Conservation (phyloP, 2,113 vertebrate species). For the Oncorhynchus nerka region DNA sequence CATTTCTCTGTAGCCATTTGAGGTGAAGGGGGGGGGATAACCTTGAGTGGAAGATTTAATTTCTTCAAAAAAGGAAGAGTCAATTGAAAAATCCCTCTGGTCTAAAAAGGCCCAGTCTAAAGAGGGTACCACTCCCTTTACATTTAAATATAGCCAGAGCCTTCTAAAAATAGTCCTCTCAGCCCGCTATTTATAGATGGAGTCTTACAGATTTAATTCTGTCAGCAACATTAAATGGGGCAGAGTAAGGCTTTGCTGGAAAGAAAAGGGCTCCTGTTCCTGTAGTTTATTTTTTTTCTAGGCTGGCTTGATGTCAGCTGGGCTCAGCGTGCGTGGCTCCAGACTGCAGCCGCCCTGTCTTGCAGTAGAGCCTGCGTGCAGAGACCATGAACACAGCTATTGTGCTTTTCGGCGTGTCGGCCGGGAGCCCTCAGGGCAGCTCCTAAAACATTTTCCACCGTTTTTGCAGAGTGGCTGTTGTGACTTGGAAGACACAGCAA, state of each 20-base stretch:
- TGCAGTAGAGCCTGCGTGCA: neutral
- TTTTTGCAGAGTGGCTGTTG: neutral
- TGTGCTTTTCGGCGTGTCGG: neutral
- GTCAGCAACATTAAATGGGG: constrained; percentile 1
- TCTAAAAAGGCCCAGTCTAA: neutral
- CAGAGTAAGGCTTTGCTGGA: constrained; percentile 6
- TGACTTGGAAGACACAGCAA: neutral
- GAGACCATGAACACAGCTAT: neutral
- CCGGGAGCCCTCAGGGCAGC: neutral
- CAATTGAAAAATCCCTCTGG: neutral
- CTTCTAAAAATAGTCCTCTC: constrained; percentile 40
- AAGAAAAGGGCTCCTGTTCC: neutral
- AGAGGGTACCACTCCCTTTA: constrained; percentile 26
- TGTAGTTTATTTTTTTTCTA: neutral
- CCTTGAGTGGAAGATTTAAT: neutral
- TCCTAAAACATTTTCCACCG: neutral
- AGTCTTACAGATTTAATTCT: neutral
- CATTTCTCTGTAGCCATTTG: neutral
- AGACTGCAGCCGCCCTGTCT: neutral
- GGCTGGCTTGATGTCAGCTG: neutral
- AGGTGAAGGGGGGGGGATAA: neutral
- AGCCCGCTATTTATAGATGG: constrained; percentile 42
- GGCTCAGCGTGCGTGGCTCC: neutral
- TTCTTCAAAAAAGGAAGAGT: neutral
- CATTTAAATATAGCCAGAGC: constrained; percentile 50